These are phyloP conservation scores for Thunnus albacares DNA, from an alignment of 2,797 vertebrate species.

Conservation along the genomic window DNA sequence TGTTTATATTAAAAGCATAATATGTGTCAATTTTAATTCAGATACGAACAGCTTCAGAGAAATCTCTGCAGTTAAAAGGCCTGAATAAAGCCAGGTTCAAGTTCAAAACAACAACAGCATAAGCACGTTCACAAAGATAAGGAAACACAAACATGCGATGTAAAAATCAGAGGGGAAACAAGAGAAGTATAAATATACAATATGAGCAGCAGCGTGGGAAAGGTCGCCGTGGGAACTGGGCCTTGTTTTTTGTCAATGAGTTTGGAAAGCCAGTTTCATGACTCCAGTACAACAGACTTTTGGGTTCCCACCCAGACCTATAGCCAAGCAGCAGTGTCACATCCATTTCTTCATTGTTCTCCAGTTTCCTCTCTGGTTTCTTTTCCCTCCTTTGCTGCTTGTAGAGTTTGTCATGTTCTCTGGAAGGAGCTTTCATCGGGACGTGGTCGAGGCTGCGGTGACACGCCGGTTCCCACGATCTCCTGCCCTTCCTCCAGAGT, in stretches of 20 bases:
- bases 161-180: conserved; percentile 65
- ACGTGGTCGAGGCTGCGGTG: conserved; percentile 53
- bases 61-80: conserved; percentile 35
- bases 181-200: conserved; percentile 76
- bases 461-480: conserved; percentile 85
- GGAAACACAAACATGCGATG: conserved; percentile 64
- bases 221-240: conserved; percentile 79
- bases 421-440: conserved; percentile 70
- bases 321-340: conserved; percentile 56
- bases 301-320: conserved; percentile 75
- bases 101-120: conserved; percentile 53
- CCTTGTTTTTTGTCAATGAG: conserved; percentile 73
- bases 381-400: conserved; percentile 48
- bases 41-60: neutral
- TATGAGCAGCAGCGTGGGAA: conserved; percentile 76
- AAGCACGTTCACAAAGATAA: conserved; percentile 71
- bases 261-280: conserved; percentile 47
- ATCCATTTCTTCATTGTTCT: conserved; percentile 84
- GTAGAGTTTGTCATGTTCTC: conserved; percentile 66
- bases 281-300: conserved; percentile 51
- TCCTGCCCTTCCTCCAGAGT: conserved; percentile 81
- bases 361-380: conserved; percentile 78
- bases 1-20: too few species aligned
- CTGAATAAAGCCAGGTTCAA: conserved; percentile 54
- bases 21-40: neutral